Conservation (phyloP, 1,140 invertebrate genomes). For the Scaptomyza graminum region DNA sequence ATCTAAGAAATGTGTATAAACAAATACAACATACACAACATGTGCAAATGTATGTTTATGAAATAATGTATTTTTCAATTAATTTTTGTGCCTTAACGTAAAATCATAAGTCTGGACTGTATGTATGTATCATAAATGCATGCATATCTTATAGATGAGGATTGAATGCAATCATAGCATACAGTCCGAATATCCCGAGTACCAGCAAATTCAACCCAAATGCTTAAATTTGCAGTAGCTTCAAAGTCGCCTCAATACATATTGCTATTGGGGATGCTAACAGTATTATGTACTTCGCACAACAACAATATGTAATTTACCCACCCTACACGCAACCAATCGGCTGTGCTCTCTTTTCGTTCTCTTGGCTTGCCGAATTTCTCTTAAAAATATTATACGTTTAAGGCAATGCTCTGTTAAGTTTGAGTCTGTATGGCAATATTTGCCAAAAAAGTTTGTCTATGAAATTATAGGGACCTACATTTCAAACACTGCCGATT, state of each 20-base stretch:
- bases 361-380: conserved; percentile 35
- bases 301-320: conserved; percentile 56
- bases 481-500: too few relatives aligned
- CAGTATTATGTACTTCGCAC: conserved; percentile 56
- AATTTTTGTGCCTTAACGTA: not conserved
- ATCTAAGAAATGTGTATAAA: conserved; percentile 32
- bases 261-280: conserved; percentile 80
- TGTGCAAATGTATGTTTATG: conserved; percentile 34
- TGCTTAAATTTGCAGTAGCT: conserved; percentile 36
- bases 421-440: conserved; percentile 1
- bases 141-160: too few relatives aligned
- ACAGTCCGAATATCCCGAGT: conserved; percentile 17
- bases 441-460: not conserved
- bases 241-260: conserved; percentile 66
- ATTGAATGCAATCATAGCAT: not conserved
- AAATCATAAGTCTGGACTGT: conserved; percentile 2
- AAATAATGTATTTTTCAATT: not conserved
- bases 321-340: conserved; percentile 57
- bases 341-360: conserved; percentile 45
- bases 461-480: too few relatives aligned
- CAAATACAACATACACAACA: too few relatives aligned
- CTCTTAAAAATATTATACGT: conserved; percentile 8
- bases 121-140: not conserved
- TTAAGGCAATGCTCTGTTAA: not conserved
- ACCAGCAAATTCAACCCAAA: conserved; percentile 51